Percentiles rank a stretch among this genome's conserved stretches.
Evolutionary conservation across 2,113 vertebrate species (phyloP).

Genomic region (Mustela lutreola): DNA sequence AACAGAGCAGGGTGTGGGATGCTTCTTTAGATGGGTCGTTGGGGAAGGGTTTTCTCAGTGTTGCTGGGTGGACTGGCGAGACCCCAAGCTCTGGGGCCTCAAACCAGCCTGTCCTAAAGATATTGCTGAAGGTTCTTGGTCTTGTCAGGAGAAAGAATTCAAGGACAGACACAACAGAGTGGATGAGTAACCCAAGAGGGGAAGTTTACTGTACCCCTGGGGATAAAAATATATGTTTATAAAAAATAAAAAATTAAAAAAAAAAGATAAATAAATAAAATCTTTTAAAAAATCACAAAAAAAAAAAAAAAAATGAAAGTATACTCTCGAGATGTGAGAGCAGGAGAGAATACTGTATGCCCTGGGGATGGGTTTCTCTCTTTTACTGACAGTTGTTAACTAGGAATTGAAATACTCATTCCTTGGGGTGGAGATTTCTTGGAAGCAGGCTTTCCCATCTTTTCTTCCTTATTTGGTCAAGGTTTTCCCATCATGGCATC

Average conservation of each 20-base stretch:
- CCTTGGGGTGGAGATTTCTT: not conserved
- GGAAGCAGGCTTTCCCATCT: not conserved
- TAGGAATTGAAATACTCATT: not conserved
- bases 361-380: not conserved
- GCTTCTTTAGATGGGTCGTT: constrained; percentile 18
- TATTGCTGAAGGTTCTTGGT: not conserved
- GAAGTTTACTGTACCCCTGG: not conserved
- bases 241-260: no score
- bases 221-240: no score
- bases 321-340: not conserved
- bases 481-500: not conserved
- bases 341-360: not conserved
- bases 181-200: not conserved
- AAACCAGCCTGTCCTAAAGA: not conserved
- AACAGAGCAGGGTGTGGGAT: not conserved
- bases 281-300: no score
- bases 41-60: not conserved
- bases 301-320: not conserved
- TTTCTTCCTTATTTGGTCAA: not conserved
- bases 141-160: not conserved
- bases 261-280: no score
- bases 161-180: not conserved
- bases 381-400: not conserved
- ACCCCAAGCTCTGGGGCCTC: not conserved
- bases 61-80: not conserved